Base-by-base conservation (phyloP, 23 tunicate species). In the Trididemnum clinides region DNA sequence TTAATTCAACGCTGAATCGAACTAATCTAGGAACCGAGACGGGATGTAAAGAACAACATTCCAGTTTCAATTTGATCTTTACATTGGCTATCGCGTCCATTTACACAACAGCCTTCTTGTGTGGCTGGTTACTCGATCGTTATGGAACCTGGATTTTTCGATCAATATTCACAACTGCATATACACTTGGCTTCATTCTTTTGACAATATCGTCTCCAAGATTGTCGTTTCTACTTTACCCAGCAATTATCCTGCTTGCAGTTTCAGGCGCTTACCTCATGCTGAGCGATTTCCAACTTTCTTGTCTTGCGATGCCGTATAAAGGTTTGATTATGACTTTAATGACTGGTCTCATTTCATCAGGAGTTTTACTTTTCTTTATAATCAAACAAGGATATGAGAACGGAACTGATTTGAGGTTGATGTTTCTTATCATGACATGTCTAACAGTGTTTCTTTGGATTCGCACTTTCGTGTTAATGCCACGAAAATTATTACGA, bases 81-180 rank as follows among this genome's bases (percentile, higher is more conserved):
- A 78, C 88, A 3, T 33, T 89, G 0, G 72, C 88, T 1, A 50
- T 87, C 0, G 34, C 82, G 7, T 34, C 78, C 33, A 28, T 75
- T 10, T 51, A 63, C 19, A 44, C 77, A 33, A 36, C 81, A 21
- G 33, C 85, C 22, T 77, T 84, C 34, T 39, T 64, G 26, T 54
- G 37, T 50, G 94, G 94, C 25, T 89, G 39, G 31, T 71, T 89
- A 18, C 64, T 75, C 20, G 94, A 89, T 51, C 33, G 65, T 6
- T 83, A 77, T 34, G 94, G 94, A 1, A 83, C 88, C 1, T 89
- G 94, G 94, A 38, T 89, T 51, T 83, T 58, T 26, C 84, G 88
- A 1, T 31, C 34, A 21, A 33, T 89, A 0, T 57, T 71, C 1
- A 32, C 72, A 2, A 22, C 23, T 10, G 69, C 77, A 20, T 89